These are phyloP conservation scores for Myrmecobius fasciatus DNA, from an alignment of 2,113 vertebrate species.

Conservation along the genomic window DNA sequence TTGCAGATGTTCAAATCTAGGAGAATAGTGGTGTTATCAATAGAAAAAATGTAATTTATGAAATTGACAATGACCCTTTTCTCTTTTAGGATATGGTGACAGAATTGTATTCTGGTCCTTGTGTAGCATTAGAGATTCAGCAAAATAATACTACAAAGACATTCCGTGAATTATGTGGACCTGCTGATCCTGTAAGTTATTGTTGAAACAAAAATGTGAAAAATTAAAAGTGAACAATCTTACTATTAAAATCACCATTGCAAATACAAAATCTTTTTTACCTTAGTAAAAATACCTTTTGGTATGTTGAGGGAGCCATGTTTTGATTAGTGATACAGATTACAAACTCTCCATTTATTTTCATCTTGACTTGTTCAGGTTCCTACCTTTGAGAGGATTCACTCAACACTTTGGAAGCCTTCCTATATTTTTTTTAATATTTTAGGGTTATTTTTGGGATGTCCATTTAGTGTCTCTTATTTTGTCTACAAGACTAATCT, in stretches of 20 bases:
- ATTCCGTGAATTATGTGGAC: constrained; percentile 95
- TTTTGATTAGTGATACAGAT: neutral
- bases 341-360: neutral
- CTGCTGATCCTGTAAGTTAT: constrained; percentile 95
- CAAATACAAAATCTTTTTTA: neutral
- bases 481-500: neutral
- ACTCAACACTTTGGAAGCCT: neutral
- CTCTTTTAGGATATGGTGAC: constrained; percentile 90
- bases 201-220: constrained; percentile 43
- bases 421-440: neutral
- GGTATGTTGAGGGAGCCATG: neutral
- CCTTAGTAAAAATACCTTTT: neutral
- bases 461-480: neutral
- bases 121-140: constrained; percentile 93
- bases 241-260: neutral
- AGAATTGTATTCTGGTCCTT: constrained; percentile 93
- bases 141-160: constrained; percentile 83
- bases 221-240: neutral
- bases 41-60: neutral
- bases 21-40: neutral
- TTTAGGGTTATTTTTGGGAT: neutral
- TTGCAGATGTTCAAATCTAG: neutral
- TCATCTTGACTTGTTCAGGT: neutral
- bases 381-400: neutral
- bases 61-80: constrained; percentile 30